A percentile compares a stretch with the other conserved stretches of the same genome.
phyloP scores from a whole-genome alignment of 1,140 invertebrate species.

The Hyles vespertilio region DNA sequence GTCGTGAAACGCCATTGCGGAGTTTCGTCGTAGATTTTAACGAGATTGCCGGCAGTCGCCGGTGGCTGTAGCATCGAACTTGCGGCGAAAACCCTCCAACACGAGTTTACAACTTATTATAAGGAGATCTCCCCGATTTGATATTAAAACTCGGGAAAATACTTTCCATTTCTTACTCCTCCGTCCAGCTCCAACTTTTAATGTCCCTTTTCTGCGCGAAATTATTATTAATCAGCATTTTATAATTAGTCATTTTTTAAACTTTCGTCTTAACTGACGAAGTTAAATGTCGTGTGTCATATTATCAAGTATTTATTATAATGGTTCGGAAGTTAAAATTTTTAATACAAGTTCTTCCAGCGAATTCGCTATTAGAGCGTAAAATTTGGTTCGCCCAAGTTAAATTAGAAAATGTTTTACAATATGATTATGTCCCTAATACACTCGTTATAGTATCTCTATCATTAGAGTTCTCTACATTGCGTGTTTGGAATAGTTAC shows the following conservation, averaged over 20 bases:
- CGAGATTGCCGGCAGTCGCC: constrained; percentile 60
- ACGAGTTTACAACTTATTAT: constrained; percentile 65
- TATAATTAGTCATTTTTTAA: not conserved
- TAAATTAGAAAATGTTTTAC: too few species aligned
- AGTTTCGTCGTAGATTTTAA: constrained; percentile 66
- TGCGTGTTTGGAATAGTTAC: too few species aligned
- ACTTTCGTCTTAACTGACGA: too few species aligned
- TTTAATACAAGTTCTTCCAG: too few species aligned
- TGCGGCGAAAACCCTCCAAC: constrained; percentile 49
- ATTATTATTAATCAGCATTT: not conserved
- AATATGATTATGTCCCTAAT: too few species aligned
- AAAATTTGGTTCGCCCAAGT: too few species aligned
- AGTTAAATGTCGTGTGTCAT: too few species aligned
- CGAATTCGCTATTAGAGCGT: too few species aligned
- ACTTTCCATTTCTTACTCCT: constrained; percentile 31
- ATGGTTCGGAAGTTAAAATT: too few species aligned
- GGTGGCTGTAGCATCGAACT: constrained; percentile 45
- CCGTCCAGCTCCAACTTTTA: constrained; percentile 11
- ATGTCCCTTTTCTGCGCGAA: constrained; percentile 5
- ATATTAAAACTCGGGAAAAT: constrained; percentile 42
- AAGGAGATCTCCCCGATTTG: constrained; percentile 47
- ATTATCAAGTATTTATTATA: too few species aligned
- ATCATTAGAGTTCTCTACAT: too few species aligned
- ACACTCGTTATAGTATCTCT: too few species aligned
- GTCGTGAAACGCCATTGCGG: constrained; percentile 39